phyloP scores from a whole-genome alignment of 2,797 vertebrate species.

The Lophius americanus region DNA sequence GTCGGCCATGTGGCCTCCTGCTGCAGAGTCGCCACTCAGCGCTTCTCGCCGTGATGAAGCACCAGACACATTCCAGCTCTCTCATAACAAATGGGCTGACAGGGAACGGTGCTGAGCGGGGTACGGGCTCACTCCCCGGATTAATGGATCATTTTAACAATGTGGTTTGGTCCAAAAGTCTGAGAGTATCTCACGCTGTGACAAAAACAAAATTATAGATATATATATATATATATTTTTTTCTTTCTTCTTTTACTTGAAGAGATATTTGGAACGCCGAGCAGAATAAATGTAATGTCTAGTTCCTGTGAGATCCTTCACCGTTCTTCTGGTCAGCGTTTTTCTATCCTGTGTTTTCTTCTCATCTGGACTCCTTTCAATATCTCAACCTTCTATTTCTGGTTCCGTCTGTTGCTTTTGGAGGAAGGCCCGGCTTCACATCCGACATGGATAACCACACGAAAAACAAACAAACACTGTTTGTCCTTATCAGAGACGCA shows the following conservation, averaged over 20 bases:
- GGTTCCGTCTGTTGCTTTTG: conserved; percentile 62
- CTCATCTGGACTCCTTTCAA: conserved; percentile 48
- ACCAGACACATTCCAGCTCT: conserved; percentile 81
- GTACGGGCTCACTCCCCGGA: conserved; percentile 58
- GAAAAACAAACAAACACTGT: conserved; percentile 53
- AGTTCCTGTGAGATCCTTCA: conserved; percentile 4
- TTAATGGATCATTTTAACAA: conserved; percentile 40
- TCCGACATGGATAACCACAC: conserved; percentile 62
- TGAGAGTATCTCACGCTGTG: conserved; percentile 21
- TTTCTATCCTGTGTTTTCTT: conserved; percentile 63
- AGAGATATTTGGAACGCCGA: no score
- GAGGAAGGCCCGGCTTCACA: conserved; percentile 57
- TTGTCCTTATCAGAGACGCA: conserved; percentile 50
- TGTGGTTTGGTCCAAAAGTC: conserved; percentile 10
- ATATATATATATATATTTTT: no score
- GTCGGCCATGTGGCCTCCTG: conserved; percentile 51
- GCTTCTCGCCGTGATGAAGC: conserved; percentile 78
- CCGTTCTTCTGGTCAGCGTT: conserved; percentile 16
- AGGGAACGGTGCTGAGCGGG: conserved; percentile 64
- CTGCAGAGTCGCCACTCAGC: conserved; percentile 64
- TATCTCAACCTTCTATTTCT: conserved; percentile 63
- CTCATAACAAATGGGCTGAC: conserved; percentile 84
- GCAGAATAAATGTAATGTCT: no score
- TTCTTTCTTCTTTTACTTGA: no score
- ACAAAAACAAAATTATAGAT: neutral